These are phyloP conservation scores for Hydrotaea cyrtoneurina DNA, from an alignment of 2,888 invertebrate species.

Conservation along the genomic window DNA sequence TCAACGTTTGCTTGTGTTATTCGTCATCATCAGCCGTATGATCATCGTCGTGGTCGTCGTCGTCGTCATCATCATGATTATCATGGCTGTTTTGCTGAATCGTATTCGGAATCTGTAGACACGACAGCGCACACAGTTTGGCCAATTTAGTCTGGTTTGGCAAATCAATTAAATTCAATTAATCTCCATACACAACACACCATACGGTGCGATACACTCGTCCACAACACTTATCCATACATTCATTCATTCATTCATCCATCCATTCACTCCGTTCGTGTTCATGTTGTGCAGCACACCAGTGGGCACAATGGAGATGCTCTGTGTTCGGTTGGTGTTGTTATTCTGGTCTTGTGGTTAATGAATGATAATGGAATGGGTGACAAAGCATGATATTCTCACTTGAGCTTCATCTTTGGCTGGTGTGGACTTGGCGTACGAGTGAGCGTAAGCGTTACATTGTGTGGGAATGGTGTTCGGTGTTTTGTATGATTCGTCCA, in stretches of 20 bases:
- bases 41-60: not conserved
- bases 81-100: slow-evolving; percentile 30
- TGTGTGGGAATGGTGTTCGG: slow-evolving; percentile 58
- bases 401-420: slow-evolving; percentile 37
- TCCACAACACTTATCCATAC: slow-evolving; percentile 24
- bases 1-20: not conserved
- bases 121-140: slow-evolving; percentile 74
- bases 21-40: slow-evolving; percentile 17
- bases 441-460: no score
- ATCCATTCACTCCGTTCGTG: not conserved
- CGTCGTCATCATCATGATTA: not conserved
- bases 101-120: slow-evolving; percentile 73
- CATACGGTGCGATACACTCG: slow-evolving; percentile 18
- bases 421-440: not conserved
- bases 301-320: slow-evolving; percentile 25
- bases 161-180: slow-evolving; percentile 82
- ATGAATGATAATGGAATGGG: slow-evolving; percentile 80
- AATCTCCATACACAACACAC: slow-evolving; percentile 79
- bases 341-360: slow-evolving; percentile 70
- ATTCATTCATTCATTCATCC: slow-evolving; percentile 11
- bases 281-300: not conserved
- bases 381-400: slow-evolving; percentile 74
- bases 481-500: slow-evolving; percentile 56
- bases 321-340: not conserved
- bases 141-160: slow-evolving; percentile 81